A percentile compares a stretch with the other conserved stretches of the same genome.
These are phyloP conservation scores for Catharus fuscescens DNA, from an alignment of 2,113 vertebrate species.

Conservation along the genomic window DNA sequence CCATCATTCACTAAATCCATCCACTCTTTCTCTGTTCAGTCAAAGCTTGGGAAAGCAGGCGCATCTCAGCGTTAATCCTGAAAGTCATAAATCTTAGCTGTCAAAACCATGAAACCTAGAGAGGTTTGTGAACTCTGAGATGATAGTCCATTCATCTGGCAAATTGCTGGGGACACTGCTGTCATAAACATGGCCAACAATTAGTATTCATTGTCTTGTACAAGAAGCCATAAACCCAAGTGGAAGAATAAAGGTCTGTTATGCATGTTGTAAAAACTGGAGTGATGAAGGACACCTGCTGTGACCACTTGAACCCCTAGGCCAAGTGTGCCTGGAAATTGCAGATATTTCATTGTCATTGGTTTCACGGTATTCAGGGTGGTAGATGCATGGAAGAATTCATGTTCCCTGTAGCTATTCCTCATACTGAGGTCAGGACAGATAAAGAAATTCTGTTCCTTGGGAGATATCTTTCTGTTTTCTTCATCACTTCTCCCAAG, in stretches of 20 bases:
- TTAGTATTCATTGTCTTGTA: constrained; percentile 6
- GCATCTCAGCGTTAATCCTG: not conserved
- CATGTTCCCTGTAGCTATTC: constrained; percentile 3
- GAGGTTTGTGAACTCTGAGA: not conserved
- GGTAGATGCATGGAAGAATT: constrained; percentile 39
- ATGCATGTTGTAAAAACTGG: constrained; percentile 2
- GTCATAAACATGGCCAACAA: not conserved
- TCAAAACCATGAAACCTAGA: not conserved
- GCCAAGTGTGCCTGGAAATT: constrained; percentile 30
- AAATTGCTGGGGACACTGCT: not conserved
- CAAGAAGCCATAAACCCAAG: constrained; percentile 10
- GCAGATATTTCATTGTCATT: constrained; percentile 30
- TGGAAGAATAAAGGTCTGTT: constrained; percentile 7
- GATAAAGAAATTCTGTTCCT: constrained; percentile 44
- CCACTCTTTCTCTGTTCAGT: not conserved
- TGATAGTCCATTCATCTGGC: not conserved
- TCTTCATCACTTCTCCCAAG: not conserved
- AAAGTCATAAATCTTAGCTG: constrained; percentile 7
- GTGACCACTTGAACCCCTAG: constrained; percentile 16
- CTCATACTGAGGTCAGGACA: not conserved
- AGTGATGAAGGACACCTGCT: not conserved
- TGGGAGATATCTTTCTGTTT: constrained; percentile 3
- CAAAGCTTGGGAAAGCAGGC: constrained; percentile 41
- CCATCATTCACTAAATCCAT: not conserved
- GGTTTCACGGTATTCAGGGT: constrained; percentile 13